A percentile compares a stretch with the other conserved stretches of the same genome.
Evolutionary conservation across 1,140 invertebrate species (phyloP).

Genomic region (Ditylenchus dipsaci): DNA sequence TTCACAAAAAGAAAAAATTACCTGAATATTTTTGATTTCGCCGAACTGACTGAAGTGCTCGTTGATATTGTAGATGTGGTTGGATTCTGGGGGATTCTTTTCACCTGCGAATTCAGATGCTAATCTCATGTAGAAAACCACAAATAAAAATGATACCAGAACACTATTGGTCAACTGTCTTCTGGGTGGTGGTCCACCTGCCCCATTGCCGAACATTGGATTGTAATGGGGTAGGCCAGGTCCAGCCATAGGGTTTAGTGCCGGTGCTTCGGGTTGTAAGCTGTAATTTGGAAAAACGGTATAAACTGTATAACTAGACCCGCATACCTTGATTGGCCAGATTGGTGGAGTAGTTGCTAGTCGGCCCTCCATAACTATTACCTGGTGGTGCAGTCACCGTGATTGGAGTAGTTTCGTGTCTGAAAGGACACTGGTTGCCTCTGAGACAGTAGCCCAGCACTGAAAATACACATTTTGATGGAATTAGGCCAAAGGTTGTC

Average conservation of each 20-base stretch:
- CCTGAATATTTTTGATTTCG: neutral
- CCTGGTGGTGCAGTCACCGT: neutral
- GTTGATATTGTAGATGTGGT: slow-evolving; percentile 1
- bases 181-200: neutral
- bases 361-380: neutral
- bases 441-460: neutral
- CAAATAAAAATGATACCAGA: neutral
- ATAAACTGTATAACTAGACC: neutral
- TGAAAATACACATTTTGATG: neutral
- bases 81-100: neutral
- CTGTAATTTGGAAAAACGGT: neutral
- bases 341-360: no score
- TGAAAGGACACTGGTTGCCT: neutral
- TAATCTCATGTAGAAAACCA: neutral
- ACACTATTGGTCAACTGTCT: neutral
- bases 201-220: neutral
- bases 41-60: neutral
- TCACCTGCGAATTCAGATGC: neutral
- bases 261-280: neutral
- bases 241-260: neutral
- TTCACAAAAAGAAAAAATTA: no score
- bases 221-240: neutral
- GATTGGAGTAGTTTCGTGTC: neutral
- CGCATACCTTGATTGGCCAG: neutral
- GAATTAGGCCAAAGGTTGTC: no score